Conservation (phyloP, 2,888 invertebrate species). For the Slavum lentiscoides region DNA sequence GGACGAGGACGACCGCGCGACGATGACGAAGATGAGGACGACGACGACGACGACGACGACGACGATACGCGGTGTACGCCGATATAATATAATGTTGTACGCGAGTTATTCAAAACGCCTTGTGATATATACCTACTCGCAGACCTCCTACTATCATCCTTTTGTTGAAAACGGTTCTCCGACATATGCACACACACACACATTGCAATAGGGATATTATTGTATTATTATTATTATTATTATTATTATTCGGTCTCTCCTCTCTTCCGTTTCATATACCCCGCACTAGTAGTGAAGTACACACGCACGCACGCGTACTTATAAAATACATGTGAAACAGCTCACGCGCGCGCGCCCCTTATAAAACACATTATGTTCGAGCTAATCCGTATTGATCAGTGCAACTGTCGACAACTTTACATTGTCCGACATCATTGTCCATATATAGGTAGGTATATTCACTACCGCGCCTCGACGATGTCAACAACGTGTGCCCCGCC, state of each 20-base stretch:
- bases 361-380: neutral
- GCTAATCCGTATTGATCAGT: conserved; percentile 50
- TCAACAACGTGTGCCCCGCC: too few relatives aligned
- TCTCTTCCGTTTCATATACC: neutral
- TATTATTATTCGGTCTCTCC: neutral
- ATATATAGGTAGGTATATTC: neutral
- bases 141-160: conserved; percentile 52
- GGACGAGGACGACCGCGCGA: neutral
- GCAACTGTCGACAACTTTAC: conserved; percentile 50
- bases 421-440: neutral
- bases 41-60: conserved; percentile 10
- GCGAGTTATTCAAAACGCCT: conserved; percentile 41
- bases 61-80: neutral
- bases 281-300: too few relatives aligned
- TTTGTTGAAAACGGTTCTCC: conserved; percentile 27
- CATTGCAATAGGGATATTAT: too few relatives aligned
- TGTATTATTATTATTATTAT: too few relatives aligned
- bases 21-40: neutral
- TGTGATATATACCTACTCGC: conserved; percentile 12
- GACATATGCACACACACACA: too few relatives aligned
- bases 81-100: too few relatives aligned
- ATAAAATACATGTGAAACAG: too few relatives aligned
- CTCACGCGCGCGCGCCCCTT: too few relatives aligned
- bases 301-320: too few relatives aligned
- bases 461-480: too few relatives aligned